These are phyloP conservation scores for Danio jaintianensis DNA, from an alignment of 2,797 vertebrate genomes.

Conservation along the genomic window DNA sequence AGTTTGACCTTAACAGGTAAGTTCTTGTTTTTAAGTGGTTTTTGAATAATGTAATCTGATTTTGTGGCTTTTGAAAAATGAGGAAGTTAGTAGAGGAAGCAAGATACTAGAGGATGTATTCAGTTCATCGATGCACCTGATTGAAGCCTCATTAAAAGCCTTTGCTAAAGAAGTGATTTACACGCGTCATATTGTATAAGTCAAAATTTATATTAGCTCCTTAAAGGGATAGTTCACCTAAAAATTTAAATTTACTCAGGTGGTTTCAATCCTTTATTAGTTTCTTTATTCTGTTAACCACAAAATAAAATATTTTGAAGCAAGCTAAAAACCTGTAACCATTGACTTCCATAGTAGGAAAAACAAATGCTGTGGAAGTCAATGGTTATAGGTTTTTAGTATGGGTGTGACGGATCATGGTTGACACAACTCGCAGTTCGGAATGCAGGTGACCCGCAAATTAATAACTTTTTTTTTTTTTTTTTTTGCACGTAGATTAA, in stretches of 20 bases:
- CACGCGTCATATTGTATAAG: too few relatives aligned
- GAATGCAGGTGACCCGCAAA: too few relatives aligned
- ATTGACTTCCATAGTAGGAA: too few relatives aligned
- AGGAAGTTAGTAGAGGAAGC: not conserved
- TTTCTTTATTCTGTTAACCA: not conserved
- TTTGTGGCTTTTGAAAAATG: not conserved
- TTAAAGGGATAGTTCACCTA: not conserved
- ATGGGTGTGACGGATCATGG: too few relatives aligned
- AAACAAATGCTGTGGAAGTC: too few relatives aligned
- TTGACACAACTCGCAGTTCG: too few relatives aligned
- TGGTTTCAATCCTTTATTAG: not conserved
- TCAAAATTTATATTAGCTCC: too few relatives aligned
- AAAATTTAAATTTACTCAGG: not conserved
- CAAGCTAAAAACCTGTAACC: not conserved
- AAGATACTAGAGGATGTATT: too few relatives aligned
- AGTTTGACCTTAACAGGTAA: slow-evolving; percentile 83
- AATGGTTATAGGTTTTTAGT: too few relatives aligned
- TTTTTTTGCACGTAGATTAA: too few relatives aligned
- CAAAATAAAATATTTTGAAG: not conserved
- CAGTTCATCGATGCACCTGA: not conserved
- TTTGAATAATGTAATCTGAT: not conserved
- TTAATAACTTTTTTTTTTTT: too few relatives aligned
- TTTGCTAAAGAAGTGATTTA: not conserved
- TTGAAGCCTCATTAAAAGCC: not conserved
- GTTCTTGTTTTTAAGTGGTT: slow-evolving; percentile 14